A percentile compares a stretch with the other conserved stretches of the same genome.
Conservation (phyloP, 2,888 invertebrate species). For the Sarcophaga caerulescens region DNA sequence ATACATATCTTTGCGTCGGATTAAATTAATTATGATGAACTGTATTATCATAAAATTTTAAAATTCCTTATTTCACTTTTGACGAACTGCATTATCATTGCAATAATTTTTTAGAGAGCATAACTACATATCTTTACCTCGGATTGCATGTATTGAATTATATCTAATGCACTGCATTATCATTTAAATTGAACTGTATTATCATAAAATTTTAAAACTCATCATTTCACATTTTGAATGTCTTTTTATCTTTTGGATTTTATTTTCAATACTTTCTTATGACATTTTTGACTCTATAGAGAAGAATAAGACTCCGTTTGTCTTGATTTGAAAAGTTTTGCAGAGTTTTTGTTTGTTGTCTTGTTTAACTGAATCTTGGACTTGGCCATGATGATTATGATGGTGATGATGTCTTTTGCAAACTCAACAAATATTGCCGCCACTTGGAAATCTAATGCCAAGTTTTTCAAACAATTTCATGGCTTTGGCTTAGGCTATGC, state of each 20-base stretch:
- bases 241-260: background rate
- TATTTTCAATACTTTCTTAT: background rate
- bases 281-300: background rate
- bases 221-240: too few species aligned
- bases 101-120: too few species aligned
- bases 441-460: constrained; percentile 48
- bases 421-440: constrained; percentile 43
- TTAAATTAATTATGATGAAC: too few species aligned
- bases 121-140: too few species aligned
- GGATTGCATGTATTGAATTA: too few species aligned
- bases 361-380: constrained; percentile 19
- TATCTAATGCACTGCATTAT: too few species aligned
- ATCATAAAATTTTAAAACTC: too few species aligned
- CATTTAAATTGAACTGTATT: too few species aligned
- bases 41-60: too few species aligned
- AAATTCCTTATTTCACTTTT: too few species aligned
- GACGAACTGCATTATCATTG: too few species aligned
- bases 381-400: background rate
- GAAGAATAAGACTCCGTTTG: background rate
- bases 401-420: background rate
- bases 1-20: too few species aligned
- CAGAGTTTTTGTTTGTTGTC: constrained; percentile 1
- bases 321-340: constrained; percentile 55
- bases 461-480: constrained; percentile 45
- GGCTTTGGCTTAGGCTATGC: constrained; percentile 19